A percentile compares a stretch with the other conserved stretches of the same genome.
These are phyloP conservation scores for Eretmochelys imbricata DNA, from an alignment of 2,113 vertebrate species.

Conservation along the genomic window DNA sequence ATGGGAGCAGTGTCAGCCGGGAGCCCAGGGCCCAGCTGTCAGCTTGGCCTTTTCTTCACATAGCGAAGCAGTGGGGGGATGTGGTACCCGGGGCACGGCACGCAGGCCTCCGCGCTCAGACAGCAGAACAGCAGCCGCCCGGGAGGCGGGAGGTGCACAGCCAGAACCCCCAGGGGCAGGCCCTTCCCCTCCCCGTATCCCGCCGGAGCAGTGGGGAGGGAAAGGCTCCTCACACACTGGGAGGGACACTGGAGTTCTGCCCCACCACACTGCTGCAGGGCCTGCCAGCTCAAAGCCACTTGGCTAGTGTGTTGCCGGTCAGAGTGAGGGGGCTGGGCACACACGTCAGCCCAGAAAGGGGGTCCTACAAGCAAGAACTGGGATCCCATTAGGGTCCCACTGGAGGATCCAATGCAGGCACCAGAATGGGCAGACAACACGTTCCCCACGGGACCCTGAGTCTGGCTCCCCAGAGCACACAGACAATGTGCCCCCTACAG, in stretches of 20 bases:
- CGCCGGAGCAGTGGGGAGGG: no score
- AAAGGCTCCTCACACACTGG: not conserved
- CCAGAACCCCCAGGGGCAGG: not conserved
- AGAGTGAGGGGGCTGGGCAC: not conserved
- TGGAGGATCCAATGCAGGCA: no score
- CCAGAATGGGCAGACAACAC: not conserved
- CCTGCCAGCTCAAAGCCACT: not conserved
- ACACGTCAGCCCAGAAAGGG: not conserved
- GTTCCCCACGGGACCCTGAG: no score
- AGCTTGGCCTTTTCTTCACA: not conserved
- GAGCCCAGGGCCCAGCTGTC: not conserved
- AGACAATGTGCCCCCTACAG: no score
- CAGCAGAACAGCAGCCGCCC: no score
- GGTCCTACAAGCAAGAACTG: no score
- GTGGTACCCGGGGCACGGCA: no score
- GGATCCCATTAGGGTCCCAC: no score
- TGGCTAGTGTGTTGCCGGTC: not conserved
- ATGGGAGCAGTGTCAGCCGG: not conserved
- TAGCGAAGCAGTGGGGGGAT: not conserved
- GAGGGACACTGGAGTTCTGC: not conserved
- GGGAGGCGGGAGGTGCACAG: no score
- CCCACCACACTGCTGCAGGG: not conserved
- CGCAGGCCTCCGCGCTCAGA: no score
- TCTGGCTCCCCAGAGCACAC: no score
- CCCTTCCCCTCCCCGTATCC: not conserved